Evolutionary conservation across 1,140 invertebrate species (phyloP), one percentile per base, ranked within the genome.

Genomic region (Apis dorsata): DNA sequence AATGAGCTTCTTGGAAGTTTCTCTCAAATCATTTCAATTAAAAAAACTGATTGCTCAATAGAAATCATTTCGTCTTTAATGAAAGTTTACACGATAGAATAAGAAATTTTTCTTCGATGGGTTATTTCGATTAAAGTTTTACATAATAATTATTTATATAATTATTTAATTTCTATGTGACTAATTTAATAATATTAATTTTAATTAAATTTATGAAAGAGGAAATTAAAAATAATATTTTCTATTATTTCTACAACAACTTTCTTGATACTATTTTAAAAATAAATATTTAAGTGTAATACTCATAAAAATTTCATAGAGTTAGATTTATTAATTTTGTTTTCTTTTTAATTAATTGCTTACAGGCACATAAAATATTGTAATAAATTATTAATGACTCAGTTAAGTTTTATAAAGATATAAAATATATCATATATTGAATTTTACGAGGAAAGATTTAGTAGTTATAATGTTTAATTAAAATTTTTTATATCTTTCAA

Each of bases 1-100:
- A 91, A 90, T 91, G 88, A 89, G 90, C 89, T 90, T 90, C 85
- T 68, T 87, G 81, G 80, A 85, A 89, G 85, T 90, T 90, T 89
- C 79, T 60, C 81, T 85, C 88, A 71, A 83, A 85, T 88, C 79
- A 84, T 90, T 28, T 70, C 70, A 69, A 28, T 79, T 72, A 65
- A 70, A 84, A 79, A 81, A 88, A 75, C 76, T 81, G 81, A 87
- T 87, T 85, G 65, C 21, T 83, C 79, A 83, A 80, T 85, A 76
- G 81, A 66, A 84, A 86, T 88, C 70, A 88, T 87, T 88, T 87
- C 71, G 53, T 21, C 13, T 51, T 51, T 11, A 15, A 17, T 0
- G 49, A 15, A 24, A 80, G 70, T 84, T 65, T 68, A 66, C 28
- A 86, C 70, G 34, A 19, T 49, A 15, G 55, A 62, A 44, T 10